These are phyloP conservation scores for Esox lucius DNA, from an alignment of 2,797 vertebrate species.

Conservation along the genomic window DNA sequence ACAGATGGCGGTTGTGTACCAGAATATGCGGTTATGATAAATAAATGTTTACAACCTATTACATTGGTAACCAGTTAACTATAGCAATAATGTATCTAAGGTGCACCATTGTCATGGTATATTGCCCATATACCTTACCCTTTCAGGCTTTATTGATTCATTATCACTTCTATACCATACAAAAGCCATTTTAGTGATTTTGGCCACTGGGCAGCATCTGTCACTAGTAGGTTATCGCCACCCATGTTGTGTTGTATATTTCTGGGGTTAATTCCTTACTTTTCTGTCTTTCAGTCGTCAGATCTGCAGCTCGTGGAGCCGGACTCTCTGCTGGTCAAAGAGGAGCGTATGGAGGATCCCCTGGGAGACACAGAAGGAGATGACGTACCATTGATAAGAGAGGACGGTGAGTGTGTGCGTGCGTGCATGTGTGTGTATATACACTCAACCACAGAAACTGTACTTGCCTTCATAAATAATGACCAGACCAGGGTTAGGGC, in stretches of 20 bases:
- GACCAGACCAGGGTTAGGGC: background rate
- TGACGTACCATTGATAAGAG: slow-evolving; percentile 57
- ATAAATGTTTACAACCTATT: too few relatives aligned
- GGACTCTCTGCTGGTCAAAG: slow-evolving; percentile 62
- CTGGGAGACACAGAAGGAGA: slow-evolving; percentile 30
- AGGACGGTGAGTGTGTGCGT: slow-evolving; percentile 42
- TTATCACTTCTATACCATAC: background rate
- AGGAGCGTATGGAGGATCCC: slow-evolving; percentile 63
- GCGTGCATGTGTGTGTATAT: background rate
- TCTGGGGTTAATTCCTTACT: background rate
- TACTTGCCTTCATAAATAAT: background rate
- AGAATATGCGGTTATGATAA: too few relatives aligned
- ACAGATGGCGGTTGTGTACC: too few relatives aligned
- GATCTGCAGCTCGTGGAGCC: slow-evolving; percentile 63
- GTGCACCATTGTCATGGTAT: too few relatives aligned
- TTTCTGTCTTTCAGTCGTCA: slow-evolving; percentile 55
- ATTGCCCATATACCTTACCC: too few relatives aligned
- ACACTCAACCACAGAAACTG: background rate
- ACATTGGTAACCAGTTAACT: too few relatives aligned
- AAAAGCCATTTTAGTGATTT: background rate
- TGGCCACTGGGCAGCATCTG: background rate
- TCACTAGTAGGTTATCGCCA: background rate
- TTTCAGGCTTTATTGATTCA: too few relatives aligned
- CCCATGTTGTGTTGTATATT: background rate
- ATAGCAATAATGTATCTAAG: too few relatives aligned